Conservation (phyloP, 2,888 invertebrate species). For the Dryomyza anilis region DNA sequence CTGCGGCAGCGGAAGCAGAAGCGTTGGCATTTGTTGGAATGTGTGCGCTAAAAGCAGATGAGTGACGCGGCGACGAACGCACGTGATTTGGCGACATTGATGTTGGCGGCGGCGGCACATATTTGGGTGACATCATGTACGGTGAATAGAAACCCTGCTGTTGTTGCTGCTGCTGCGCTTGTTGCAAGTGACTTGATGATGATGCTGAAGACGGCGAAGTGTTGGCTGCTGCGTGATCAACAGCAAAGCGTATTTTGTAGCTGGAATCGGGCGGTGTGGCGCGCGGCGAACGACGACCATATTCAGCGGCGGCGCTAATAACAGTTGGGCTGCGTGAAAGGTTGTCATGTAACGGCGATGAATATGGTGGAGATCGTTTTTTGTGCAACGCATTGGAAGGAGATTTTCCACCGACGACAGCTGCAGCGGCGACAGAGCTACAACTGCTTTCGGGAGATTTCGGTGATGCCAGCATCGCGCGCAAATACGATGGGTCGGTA, state of each 20-base stretch:
- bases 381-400: slow-evolving; percentile 38
- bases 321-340: slow-evolving; percentile 43
- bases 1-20: slow-evolving; percentile 29
- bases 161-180: slow-evolving; percentile 42
- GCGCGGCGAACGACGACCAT: slow-evolving; percentile 48
- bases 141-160: slow-evolving; percentile 53
- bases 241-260: slow-evolving; percentile 39
- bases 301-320: slow-evolving; percentile 39
- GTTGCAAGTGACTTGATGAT: slow-evolving; percentile 31
- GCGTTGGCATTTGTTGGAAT: slow-evolving; percentile 31
- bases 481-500: slow-evolving; percentile 48
- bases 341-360: slow-evolving; percentile 46
- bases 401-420: slow-evolving; percentile 42
- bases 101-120: slow-evolving; percentile 41
- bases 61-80: slow-evolving; percentile 34
- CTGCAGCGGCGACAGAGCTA: slow-evolving; percentile 25
- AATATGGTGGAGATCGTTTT: slow-evolving; percentile 58
- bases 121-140: slow-evolving; percentile 50
- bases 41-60: slow-evolving; percentile 37
- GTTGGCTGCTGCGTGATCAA: slow-evolving; percentile 32
- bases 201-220: slow-evolving; percentile 38
- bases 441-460: slow-evolving; percentile 58
- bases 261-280: slow-evolving; percentile 39
- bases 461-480: slow-evolving; percentile 59
- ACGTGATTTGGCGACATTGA: slow-evolving; percentile 36